Evolutionary conservation across 2,888 invertebrate species (phyloP), one percentile per base, ranked within the genome.

Genomic region (Standfussiana lucernea): DNA sequence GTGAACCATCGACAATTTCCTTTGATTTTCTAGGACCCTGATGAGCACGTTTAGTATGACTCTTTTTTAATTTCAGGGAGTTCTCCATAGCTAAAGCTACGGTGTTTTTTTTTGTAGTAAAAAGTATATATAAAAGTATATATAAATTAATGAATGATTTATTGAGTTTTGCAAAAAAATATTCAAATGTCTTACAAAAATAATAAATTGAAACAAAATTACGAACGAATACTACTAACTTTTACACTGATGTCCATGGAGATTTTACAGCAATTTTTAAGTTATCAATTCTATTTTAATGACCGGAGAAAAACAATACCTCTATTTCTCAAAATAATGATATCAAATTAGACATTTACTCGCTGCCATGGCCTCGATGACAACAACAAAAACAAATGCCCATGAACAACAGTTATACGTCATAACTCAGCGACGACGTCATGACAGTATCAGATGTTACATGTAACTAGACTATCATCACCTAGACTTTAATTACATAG

Each of bases 401-500:
- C 47, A 35, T 61, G 47, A 21, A 37, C 47, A 66, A 61, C 21
- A 61, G 61, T 35, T 35, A 35, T 67, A 72, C 69, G 74, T 84
- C 47, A 69, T 42, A 69, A 80, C 42, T 64, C 42, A 62, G 32
- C 28, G 4, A 18, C 62, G 81, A 75, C 75, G 64, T 71, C 85
- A 84, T 24, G 59, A n/a, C 70, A 56, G 59, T 70, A 82, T 73
- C 77, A 74, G 70, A 73, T 77, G 70, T 68, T 64, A 71, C 85
- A 61, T 77, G 62, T 53, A 73, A 73, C 64, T n/a, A 28, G 50
- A 59, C 59, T 73, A 47, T 73, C 66, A 59, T 84, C 61, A 82
- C 73, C 61, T 64, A 65, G 66, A 64, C 40, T 75, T 84, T 88
- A 89, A 90, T 90, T 89, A 91, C 88, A 89, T 87, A 85, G 75